Evolutionary conservation across 2,888 invertebrate species (phyloP).

Genomic region (Carpatolechia fugitivella): DNA sequence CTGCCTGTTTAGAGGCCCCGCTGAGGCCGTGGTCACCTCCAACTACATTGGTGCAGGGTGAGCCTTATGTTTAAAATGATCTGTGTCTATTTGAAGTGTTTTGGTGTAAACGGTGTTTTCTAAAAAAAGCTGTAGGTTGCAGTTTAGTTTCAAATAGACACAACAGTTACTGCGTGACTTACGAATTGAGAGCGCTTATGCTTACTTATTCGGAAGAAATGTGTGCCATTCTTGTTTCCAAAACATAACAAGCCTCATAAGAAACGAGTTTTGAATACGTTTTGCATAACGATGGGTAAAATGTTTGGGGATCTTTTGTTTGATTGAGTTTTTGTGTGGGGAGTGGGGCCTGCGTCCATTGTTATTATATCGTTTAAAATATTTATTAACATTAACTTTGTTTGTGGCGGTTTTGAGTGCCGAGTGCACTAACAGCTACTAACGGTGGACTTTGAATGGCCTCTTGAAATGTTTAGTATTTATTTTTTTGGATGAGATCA

Average conservation of each 20-base stretch:
- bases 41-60: constrained; percentile 96
- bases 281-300: constrained; percentile 32
- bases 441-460: constrained; percentile 71
- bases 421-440: constrained; percentile 72
- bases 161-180: constrained; percentile 42
- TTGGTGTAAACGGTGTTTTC: background rate
- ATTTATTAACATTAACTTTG: constrained; percentile 22
- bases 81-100: constrained; percentile 39
- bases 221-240: constrained; percentile 30
- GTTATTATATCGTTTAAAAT: constrained; percentile 17
- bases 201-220: background rate
- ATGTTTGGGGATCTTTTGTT: constrained; percentile 27
- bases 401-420: constrained; percentile 54
- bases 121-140: constrained; percentile 5
- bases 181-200: constrained; percentile 25
- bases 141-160: constrained; percentile 31
- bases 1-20: constrained; percentile 94
- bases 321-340: constrained; percentile 14
- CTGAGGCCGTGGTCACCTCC: constrained; percentile 95
- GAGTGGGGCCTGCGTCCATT: background rate
- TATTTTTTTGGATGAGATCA: no score
- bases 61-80: constrained; percentile 35
- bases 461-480: constrained; percentile 19
- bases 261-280: constrained; percentile 26
- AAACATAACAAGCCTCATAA: constrained; percentile 28